phyloP scores from a whole-genome alignment of 2,888 invertebrate species.

The Thelaira solivaga region DNA sequence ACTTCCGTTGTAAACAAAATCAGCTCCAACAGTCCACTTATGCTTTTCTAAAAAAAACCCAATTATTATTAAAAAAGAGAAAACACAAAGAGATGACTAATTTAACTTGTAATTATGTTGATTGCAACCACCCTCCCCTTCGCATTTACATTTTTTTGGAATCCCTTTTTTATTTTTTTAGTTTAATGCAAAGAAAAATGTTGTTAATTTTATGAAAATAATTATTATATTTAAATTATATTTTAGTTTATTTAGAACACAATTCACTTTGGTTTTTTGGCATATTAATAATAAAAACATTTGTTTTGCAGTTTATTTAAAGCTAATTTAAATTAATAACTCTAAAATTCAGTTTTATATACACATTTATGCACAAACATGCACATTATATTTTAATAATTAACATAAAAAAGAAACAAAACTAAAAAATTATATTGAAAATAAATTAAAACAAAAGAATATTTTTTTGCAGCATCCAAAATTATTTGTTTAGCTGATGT shows the following conservation, averaged over 20 bases:
- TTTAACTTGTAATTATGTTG: constrained; percentile 40
- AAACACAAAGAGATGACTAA: background rate
- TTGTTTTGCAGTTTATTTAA: constrained; percentile 23
- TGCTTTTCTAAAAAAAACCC: background rate
- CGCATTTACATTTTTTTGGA: background rate
- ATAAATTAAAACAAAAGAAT: no score
- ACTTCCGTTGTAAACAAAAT: constrained; percentile 38
- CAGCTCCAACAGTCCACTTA: background rate
- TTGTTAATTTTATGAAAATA: constrained; percentile 33
- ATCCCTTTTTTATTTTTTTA: background rate
- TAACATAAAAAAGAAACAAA: background rate
- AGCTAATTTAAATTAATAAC: constrained; percentile 21
- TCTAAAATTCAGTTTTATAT: background rate
- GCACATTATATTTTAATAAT: background rate
- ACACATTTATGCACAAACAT: background rate
- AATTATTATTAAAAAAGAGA: constrained; percentile 6
- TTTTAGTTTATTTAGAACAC: constrained; percentile 48
- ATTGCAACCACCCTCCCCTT: constrained; percentile 1
- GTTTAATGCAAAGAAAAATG: constrained; percentile 10
- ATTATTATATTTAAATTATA: constrained; percentile 31
- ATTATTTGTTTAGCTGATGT: constrained; percentile 22
- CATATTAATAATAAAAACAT: constrained; percentile 32
- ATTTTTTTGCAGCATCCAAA: background rate
- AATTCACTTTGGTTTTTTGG: constrained; percentile 55
- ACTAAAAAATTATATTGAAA: no score